A percentile compares a stretch with the other conserved stretches of the same genome.
These are phyloP conservation scores for Drosophila repleta DNA, from an alignment of 1,140 invertebrate species.

Conservation along the genomic window DNA sequence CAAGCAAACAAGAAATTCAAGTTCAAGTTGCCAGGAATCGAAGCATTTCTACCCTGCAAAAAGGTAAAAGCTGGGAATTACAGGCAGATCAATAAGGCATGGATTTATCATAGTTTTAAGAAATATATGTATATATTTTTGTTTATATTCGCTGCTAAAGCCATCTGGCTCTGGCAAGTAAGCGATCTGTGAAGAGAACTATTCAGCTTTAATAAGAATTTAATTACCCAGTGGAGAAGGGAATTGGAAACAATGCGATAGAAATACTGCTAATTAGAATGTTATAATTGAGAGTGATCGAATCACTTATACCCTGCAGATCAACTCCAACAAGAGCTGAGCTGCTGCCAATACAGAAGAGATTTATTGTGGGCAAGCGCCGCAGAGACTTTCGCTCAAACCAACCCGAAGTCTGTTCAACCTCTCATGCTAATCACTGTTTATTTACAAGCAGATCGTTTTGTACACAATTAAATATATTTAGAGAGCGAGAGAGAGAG, in stretches of 20 bases:
- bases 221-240: too few relatives aligned
- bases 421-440: slow-evolving; percentile 3
- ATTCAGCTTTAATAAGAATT: too few relatives aligned
- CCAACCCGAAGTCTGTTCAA: neutral
- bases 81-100: too few relatives aligned
- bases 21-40: neutral
- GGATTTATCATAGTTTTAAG: too few relatives aligned
- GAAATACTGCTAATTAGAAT: too few relatives aligned
- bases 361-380: neutral
- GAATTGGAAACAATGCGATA: too few relatives aligned
- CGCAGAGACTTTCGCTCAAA: too few relatives aligned
- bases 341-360: neutral
- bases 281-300: neutral
- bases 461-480: neutral
- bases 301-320: slow-evolving; percentile 6
- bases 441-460: neutral
- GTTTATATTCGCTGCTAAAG: too few relatives aligned
- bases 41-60: slow-evolving; percentile 32
- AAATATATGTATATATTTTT: too few relatives aligned
- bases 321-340: neutral
- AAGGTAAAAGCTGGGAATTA: neutral
- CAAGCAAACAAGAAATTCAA: slow-evolving; percentile 57
- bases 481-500: neutral
- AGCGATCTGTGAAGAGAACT: too few relatives aligned
- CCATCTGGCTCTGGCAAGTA: too few relatives aligned